Base-by-base conservation (phyloP, 2,113 vertebrate species). In the Peromyscus maniculatus region DNA sequence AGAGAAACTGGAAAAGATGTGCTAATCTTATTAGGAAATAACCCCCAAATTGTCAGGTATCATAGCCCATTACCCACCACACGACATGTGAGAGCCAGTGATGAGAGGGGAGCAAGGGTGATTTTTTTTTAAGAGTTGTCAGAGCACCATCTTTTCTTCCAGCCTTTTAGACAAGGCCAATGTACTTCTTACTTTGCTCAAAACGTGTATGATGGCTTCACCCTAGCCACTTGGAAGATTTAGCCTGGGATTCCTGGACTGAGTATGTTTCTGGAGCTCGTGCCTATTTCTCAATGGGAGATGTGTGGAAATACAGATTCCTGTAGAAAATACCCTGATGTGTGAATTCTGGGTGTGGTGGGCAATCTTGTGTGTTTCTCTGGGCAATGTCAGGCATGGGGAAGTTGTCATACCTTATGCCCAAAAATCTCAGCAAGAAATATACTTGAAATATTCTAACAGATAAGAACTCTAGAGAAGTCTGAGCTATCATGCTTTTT, bases 11-110 rank as follows among this genome's bases (percentile, higher is more conserved):
- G n/a, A 90, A 43, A 57, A 88, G 1, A 15, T 83, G 12, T 19
- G 31, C 21, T 67, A 7, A 77, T 19, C 49, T 62, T 96, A 46
- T 6, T 67, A 82, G 69, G 33, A 22, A 5, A 72, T 83, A 19
- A 28, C 5, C 16, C 21, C 33, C 28, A 83, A 72, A 75, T 31
- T 67, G 43, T 52, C 16, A 59, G 67, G 92, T 15, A 5, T 26
- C 10, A 64, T 39, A 83, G 21, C 16, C 43, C 11, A 19, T 62
- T 11, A 69, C 11, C 28, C 36, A 36, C 28, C 46, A 64, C 1
- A 19, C 0, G 21, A 1, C 57, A 11, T 16, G 0, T 19, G 36
- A 91, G 28, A 91, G 8, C 5, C 8, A 71, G 11, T 5, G 11
- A 31, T 7, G 55, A 64, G 33, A 72, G 7, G 31, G 22, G 82